These are phyloP conservation scores for Distichodus sexfasciatus DNA, from an alignment of 2,797 vertebrate species.

Conservation along the genomic window DNA sequence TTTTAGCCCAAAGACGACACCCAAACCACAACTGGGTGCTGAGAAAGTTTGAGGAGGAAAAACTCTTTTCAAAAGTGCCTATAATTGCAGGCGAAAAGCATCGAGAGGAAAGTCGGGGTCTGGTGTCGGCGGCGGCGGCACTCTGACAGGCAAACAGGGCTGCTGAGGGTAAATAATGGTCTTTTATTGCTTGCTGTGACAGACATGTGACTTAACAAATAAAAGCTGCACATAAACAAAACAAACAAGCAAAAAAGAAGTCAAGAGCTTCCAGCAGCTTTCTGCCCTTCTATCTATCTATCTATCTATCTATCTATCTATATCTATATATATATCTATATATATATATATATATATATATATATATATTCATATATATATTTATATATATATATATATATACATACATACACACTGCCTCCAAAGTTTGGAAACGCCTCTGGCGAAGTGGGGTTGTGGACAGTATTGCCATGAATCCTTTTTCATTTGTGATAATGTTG, in stretches of 20 bases:
- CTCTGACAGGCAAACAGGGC: conserved; percentile 2
- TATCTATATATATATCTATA: too few relatives aligned
- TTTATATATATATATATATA: too few relatives aligned
- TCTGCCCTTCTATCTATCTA: too few relatives aligned
- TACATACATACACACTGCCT: too few relatives aligned
- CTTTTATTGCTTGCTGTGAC: conserved; percentile 10
- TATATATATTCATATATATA: too few relatives aligned
- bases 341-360: too few relatives aligned
- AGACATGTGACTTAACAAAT: conserved; percentile 2
- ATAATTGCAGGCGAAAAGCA: conserved; percentile 30
- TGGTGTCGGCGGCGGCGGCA: background rate
- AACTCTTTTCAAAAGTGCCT: conserved; percentile 31
- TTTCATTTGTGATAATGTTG: too few relatives aligned
- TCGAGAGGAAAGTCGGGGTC: background rate
- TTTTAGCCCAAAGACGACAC: background rate
- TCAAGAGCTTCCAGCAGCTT: background rate
- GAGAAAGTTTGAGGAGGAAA: conserved; percentile 21
- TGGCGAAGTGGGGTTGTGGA: too few relatives aligned
- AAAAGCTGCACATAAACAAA: background rate
- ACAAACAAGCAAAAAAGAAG: background rate
- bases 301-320: too few relatives aligned
- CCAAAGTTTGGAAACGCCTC: too few relatives aligned
- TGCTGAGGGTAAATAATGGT: conserved; percentile 3
- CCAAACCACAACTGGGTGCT: background rate
- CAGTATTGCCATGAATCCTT: too few relatives aligned